Base-by-base conservation (phyloP, 1,140 invertebrate species). In the Ceratosolen solmsi region DNA sequence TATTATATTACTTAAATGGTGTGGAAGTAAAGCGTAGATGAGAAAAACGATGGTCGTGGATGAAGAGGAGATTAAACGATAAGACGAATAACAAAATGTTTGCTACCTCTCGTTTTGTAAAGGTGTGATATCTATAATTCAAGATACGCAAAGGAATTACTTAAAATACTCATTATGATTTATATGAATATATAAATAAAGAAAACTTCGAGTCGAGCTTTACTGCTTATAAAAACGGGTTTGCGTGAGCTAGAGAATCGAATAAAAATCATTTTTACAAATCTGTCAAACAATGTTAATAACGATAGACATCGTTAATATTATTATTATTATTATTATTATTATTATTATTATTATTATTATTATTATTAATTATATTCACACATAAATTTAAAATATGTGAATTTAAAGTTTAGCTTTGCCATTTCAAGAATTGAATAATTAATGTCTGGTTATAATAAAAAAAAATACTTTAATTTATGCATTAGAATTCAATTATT, bases 231-330 rank as follows among this genome's bases (percentile, higher is more conserved):
- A 51, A 74, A 36, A 74, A 70, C 20, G 68, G 9, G n/a, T 25
- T 72, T 54, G 22, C 25, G 38, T 74, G 33, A 2, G 22, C 3
- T 22, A 54, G n/a, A 49, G 11, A 65, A 65, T 65, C 8, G 11
- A 54, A 0, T n/a, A 20, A 75, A 56, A 71, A 72, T 56, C 30
- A 33, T 33, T 80, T 46, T n/a, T 25, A 41, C 54, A 36, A 79
- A 72, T 79, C 68, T 79, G 41, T 80, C 3, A 56, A 74, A 74
- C 68, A 80, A 63, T 49, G 38, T 54, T 79, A 46, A 46, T 79
- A 71, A 11, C 13, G 41, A 46, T 13, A 46, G 5, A n/a, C 13
- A 46, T 46, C 13, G 41, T 46, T 46, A 5, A 7, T 46, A 46
- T 46, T 46, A 46, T 46, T 46, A 46, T 46, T 46, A 46, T 46